Base-by-base conservation (phyloP, 2,888 invertebrate genomes). In the Neoascia interrupta region DNA sequence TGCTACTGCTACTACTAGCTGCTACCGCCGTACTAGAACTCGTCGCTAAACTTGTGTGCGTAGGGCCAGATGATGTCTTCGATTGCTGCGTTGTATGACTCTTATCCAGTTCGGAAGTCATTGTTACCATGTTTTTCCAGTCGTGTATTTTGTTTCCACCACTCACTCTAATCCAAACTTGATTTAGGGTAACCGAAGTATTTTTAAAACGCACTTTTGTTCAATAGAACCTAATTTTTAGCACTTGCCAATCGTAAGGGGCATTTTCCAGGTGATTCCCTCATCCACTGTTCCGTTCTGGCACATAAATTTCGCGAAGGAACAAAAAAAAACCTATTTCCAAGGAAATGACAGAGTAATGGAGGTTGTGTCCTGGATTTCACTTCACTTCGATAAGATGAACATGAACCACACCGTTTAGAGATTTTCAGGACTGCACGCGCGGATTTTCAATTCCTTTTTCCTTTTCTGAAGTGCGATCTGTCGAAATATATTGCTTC, bases 101-200 rank as follows among this genome's bases (percentile, higher is more conserved):
- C 85, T 87, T 88, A 85, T 88, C 89, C 83, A 86, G 84, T 82
- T 89, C 89, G 75, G 88, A 87, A 83, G 87, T 89, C 89, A 89
- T 89, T 82, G 88, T 89, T 87, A 89, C 89, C 89, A 85, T 87
- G 85, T 84, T 79, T 79, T 79, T 72, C 66, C 26, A n/a, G n/a
- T n/a, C n/a, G 26, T 26, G 26, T 26, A 5, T 8, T 8, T 8
- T 51, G 36, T 36, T 53, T 64, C 53, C 43, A 47, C 72, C 16
- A 26, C 26, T 26, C 26, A 8, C n/a, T 5, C 26, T 26, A 26
- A 4, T 31, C 10, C 2, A 3, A 3, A 31, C 31, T 31, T 8
- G 31, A 31, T n/a, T 31, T 6, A 31, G n/a, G n/a, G n/a, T 5
- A 31, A 31, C 4, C 4, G 8, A 26, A 26, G 5, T 26, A 8